Base-by-base conservation (phyloP, 2,797 vertebrate species). In the Coccyzus lansbergi region DNA sequence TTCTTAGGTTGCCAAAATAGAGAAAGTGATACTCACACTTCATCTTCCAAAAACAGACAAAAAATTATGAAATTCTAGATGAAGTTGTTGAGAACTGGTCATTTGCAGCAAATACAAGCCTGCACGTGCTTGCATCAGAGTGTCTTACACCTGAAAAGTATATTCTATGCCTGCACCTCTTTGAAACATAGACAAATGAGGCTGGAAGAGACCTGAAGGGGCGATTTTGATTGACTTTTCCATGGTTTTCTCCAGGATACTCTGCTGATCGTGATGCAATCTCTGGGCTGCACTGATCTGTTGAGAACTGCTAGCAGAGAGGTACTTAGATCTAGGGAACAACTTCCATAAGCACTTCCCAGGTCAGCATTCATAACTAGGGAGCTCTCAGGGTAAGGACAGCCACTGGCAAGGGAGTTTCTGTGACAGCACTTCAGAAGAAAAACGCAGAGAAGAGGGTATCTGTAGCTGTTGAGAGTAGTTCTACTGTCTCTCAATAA, bases 31-130 rank as follows among this genome's bases (percentile, higher is more conserved):
- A n/a, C 17, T 76, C 76, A 25, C 2, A 17, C 4, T 74, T 60
- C 14, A 19, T 12, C 55, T 60, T 42, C 12, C 82, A 81, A 24
- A 6, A 70, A 19, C 15, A 8, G 29, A 6, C 17, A 63, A 51
- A 34, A 31, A 8, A 5, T 3, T 0, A 28, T 14, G 2, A 60
- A 38, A 21, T 52, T 64, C n/a, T 33, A 1, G 0, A 3, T 46
- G 44, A 56, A 72, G n/a, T 49, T 58, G 7, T 10, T 8, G 53
- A 62, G 44, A 42, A 19, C 46, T 56, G 48, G 46, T n/a, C n/a
- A 28, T 65, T 24, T 0, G 0, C 34, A 81, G 58, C 16, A 69
- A 60, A 56, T 5, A 2, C 13, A 34, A 7, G 33, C 36, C 42
- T 16, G 40, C 25, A 29, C 29, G 6, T n/a, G 49, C 5, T 44